Evolutionary conservation across 2,888 invertebrate species (phyloP), one percentile per base, ranked within the genome.

Genomic region (Brassicogethes aeneus): DNA sequence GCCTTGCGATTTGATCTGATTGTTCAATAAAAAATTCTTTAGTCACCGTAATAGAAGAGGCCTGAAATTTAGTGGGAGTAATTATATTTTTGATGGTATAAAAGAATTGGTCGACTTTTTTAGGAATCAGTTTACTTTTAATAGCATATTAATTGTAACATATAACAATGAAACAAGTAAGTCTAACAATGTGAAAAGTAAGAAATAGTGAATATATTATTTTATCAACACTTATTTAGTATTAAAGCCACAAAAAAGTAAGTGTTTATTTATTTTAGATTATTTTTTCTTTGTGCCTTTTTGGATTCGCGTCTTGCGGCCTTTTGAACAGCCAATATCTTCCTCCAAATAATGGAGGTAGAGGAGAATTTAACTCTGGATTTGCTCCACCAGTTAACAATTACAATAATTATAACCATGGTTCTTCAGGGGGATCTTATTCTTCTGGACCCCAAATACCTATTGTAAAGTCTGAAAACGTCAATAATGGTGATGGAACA

Each of bases 321-420:
- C 48, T 54, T 8, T 41, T 57, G 13, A 55, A 59, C 40, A 52
- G 45, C 31, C 44, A 47, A 15, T 56, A 56, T 39, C 44, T 55
- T 0, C 56, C 56, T 3, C 51, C 56, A 16, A 29, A 46, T 36
- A 33, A 36, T 40, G 43, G 46, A 12, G 40, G 43, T 3, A 23
- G 23, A 10, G 13, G 15, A 34, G 3, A 29, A 16, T 39, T 17
- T 16, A 30, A 16, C 14, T n/a, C 34, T 5, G 34, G 13, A 34
- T 30, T 15, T 2, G 3, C 31, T 36, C 12, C 36, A 5, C 10
- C 5, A 5, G 5, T 10, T 10, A 10, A 10, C 23, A 5, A 5
- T 10, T 23, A 23, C 23, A 7, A 5, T 10, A 10, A 10, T 10
- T 23, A 3, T 12, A 5, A 14, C 14, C 15, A 10, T 7, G 14